Conservation (phyloP, 2,888 invertebrate genomes). For the Isotomurus palustris region DNA sequence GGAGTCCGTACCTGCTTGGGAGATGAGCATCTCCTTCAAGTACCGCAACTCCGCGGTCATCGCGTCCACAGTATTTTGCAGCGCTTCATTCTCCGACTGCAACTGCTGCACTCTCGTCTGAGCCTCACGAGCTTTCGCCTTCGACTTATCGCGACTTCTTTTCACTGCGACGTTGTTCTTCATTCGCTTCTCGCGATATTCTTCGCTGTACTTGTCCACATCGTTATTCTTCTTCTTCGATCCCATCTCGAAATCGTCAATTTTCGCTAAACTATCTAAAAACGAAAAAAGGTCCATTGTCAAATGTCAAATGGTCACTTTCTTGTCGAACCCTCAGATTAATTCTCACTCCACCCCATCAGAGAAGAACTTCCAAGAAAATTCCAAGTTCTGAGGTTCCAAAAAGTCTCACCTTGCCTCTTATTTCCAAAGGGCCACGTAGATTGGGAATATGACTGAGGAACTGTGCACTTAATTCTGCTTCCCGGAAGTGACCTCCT, state of each 20-base stretch:
- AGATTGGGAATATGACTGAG: no score
- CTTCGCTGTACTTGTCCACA: slow-evolving; percentile 49
- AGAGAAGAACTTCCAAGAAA: not conserved
- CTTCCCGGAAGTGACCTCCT: no score
- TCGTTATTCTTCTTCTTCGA: slow-evolving; percentile 22
- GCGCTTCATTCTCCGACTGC: slow-evolving; percentile 70
- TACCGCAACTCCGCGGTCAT: slow-evolving; percentile 75
- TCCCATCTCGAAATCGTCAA: not conserved
- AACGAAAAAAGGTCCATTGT: not conserved
- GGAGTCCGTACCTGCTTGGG: slow-evolving; percentile 64
- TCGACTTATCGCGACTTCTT: slow-evolving; percentile 66
- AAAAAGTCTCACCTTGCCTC: no score
- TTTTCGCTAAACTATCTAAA: not conserved
- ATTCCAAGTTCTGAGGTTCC: no score
- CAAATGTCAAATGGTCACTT: not conserved
- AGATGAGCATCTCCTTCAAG: slow-evolving; percentile 73
- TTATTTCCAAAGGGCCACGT: no score
- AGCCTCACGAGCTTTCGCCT: slow-evolving; percentile 66
- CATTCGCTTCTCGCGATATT: slow-evolving; percentile 66
- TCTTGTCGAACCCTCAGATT: not conserved
- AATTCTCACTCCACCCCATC: not conserved
- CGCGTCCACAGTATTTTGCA: slow-evolving; percentile 75
- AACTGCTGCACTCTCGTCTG: slow-evolving; percentile 67
- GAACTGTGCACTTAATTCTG: no score
- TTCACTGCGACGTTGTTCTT: slow-evolving; percentile 81